Conservation (phyloP, 2,888 invertebrate species). For the Mimas tiliae region DNA sequence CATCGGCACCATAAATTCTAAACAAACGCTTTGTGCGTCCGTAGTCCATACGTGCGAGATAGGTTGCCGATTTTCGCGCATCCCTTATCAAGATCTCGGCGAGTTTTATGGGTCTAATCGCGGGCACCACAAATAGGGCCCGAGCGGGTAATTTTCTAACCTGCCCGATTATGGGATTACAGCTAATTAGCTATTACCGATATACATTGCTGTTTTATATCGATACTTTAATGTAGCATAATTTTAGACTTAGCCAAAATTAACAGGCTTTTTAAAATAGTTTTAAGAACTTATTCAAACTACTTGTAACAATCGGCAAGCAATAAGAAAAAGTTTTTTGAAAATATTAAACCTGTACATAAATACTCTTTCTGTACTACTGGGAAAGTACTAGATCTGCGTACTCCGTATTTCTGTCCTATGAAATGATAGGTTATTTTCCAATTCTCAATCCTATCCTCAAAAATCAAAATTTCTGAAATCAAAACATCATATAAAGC, state of each 20-base stretch:
- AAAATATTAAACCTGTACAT: no score
- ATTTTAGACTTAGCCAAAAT: background rate
- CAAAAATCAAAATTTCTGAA: no score
- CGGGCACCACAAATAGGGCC: slow-evolving; percentile 77
- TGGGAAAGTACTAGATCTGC: no score
- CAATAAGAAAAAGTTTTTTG: no score
- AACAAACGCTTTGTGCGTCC: slow-evolving; percentile 40
- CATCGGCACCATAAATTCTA: slow-evolving; percentile 44
- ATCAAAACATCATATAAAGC: no score
- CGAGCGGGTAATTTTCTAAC: slow-evolving; percentile 79
- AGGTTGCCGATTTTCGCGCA: slow-evolving; percentile 69
- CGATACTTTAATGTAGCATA: background rate
- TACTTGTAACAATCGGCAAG: no score
- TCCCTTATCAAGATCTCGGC: slow-evolving; percentile 80
- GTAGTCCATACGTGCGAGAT: slow-evolving; percentile 26
- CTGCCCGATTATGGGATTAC: slow-evolving; percentile 82
- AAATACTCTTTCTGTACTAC: no score
- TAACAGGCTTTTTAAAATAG: background rate
- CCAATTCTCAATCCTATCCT: no score
- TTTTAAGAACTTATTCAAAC: no score
- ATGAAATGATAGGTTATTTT: no score
- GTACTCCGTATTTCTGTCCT: no score
- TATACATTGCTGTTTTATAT: slow-evolving; percentile 51
- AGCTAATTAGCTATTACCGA: slow-evolving; percentile 82
- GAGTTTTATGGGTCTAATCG: slow-evolving; percentile 83